phyloP scores from a whole-genome alignment of 2,113 vertebrate species.

The Ophthalmolycus amberensis region DNA sequence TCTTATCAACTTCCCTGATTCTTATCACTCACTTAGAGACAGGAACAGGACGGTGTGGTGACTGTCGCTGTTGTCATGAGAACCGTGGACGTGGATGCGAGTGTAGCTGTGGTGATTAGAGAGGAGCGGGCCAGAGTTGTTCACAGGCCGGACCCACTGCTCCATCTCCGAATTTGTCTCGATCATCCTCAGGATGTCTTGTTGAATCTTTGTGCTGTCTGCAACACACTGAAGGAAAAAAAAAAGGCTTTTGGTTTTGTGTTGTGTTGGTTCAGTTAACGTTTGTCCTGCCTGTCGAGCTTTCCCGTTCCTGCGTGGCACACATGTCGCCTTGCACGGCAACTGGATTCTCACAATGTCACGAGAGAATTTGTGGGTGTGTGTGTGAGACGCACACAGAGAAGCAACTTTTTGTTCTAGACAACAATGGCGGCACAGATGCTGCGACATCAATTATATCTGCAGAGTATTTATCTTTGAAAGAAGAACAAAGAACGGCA shows the following conservation, averaged over 20 bases:
- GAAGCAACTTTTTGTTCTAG: background rate
- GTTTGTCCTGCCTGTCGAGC: background rate
- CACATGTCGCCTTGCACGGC: background rate
- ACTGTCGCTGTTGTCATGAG: fast-evolving
- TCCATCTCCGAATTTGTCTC: slow-evolving; percentile 57
- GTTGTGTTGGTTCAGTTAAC: background rate
- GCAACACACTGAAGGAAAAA: slow-evolving; percentile 54
- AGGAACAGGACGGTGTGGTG: slow-evolving; percentile 67
- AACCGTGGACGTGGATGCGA: slow-evolving; percentile 62
- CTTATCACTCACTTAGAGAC: slow-evolving; percentile 68
- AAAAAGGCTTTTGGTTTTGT: slow-evolving; percentile 4
- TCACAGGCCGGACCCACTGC: slow-evolving; percentile 50
- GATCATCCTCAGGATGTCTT: slow-evolving; percentile 19
- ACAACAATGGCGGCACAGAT: background rate
- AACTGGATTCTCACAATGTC: too few relatives aligned
- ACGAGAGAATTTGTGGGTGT: too few relatives aligned
- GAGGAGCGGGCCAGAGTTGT: slow-evolving; percentile 45
- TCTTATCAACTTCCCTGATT: background rate
- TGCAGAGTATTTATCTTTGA: background rate
- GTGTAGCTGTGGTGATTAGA: slow-evolving; percentile 71
- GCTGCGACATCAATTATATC: background rate
- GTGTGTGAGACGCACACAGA: background rate
- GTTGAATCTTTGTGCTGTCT: slow-evolving; percentile 20
- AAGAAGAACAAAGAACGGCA: too few relatives aligned
- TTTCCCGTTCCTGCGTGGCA: background rate